Evolutionary conservation across 1,140 invertebrate species (phyloP).

Genomic region (Linepithema humile): DNA sequence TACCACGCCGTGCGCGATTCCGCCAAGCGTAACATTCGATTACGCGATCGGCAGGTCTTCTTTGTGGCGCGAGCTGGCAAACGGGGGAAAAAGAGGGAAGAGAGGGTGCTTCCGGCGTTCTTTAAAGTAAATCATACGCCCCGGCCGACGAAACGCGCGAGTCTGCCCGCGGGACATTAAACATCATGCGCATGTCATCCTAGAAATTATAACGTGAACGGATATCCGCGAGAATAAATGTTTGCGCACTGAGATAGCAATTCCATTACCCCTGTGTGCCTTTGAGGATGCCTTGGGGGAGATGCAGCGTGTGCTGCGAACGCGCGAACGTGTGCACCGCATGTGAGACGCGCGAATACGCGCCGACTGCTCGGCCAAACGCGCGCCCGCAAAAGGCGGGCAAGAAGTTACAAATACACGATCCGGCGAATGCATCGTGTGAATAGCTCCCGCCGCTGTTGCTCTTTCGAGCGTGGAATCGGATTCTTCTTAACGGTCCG

Average conservation of each 20-base stretch:
- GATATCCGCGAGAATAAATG: slow-evolving; percentile 69
- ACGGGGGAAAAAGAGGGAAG: neutral
- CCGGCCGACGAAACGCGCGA: slow-evolving; percentile 9
- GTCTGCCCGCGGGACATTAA: slow-evolving; percentile 1
- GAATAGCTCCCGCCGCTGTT: neutral
- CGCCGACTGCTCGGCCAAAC: neutral
- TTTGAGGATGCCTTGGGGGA: slow-evolving; percentile 65
- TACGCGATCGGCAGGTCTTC: slow-evolving; percentile 24
- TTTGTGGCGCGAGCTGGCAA: slow-evolving; percentile 28
- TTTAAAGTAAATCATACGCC: slow-evolving; percentile 44
- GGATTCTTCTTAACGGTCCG: slow-evolving; percentile 37
- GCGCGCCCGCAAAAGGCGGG: neutral
- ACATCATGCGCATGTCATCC: slow-evolving; percentile 21
- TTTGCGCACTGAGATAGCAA: slow-evolving; percentile 74
- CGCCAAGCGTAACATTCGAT: slow-evolving; percentile 32
- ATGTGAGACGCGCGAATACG: neutral
- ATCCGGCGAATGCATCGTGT: neutral
- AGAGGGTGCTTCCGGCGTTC: slow-evolving; percentile 21
- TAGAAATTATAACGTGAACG: slow-evolving; percentile 74
- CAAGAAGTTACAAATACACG: slow-evolving; percentile 11
- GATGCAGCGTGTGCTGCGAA: slow-evolving; percentile 24
- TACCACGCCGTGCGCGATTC: neutral
- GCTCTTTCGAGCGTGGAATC: slow-evolving; percentile 9
- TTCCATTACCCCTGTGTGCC: slow-evolving; percentile 74
- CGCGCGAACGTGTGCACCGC: neutral